Conservation (phyloP, 2,888 invertebrate genomes). For the Mellilla xanthometata region DNA sequence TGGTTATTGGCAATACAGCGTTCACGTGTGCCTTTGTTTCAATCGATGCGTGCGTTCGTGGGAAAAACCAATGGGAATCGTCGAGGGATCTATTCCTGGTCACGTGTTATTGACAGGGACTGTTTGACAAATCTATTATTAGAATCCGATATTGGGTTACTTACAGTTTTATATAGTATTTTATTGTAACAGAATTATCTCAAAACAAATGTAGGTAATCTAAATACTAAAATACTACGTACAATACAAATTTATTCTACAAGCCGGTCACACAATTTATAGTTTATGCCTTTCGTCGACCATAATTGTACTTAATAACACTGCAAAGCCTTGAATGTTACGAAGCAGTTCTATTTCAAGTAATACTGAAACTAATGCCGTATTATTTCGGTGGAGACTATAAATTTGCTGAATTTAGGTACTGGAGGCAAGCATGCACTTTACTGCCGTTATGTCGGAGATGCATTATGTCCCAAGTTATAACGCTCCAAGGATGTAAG, state of each 20-base stretch:
- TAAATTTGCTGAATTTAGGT: slow-evolving; percentile 44
- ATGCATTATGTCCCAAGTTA: slow-evolving; percentile 56
- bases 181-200: no score
- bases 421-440: slow-evolving; percentile 48
- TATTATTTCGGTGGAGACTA: slow-evolving; percentile 40
- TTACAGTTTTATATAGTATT: no score
- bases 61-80: slow-evolving; percentile 20
- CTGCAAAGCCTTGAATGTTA: slow-evolving; percentile 12
- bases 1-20: slow-evolving; percentile 79
- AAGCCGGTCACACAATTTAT: neutral
- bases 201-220: no score
- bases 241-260: neutral
- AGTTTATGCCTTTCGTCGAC: neutral
- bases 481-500: slow-evolving; percentile 49
- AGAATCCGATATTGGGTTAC: no score
- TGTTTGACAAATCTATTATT: slow-evolving; percentile 12
- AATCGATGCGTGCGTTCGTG: slow-evolving; percentile 51
- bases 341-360: slow-evolving; percentile 30
- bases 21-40: slow-evolving; percentile 76
- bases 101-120: slow-evolving; percentile 29
- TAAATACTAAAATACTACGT: no score
- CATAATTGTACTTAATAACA: slow-evolving; percentile 12
- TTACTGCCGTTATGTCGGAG: slow-evolving; percentile 48
- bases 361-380: slow-evolving; percentile 36
- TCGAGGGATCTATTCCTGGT: slow-evolving; percentile 24